A percentile compares a stretch with the other conserved stretches of the same genome.
Conservation (phyloP, 2,797 vertebrate genomes). For the Percopsis omiscomaycus region DNA sequence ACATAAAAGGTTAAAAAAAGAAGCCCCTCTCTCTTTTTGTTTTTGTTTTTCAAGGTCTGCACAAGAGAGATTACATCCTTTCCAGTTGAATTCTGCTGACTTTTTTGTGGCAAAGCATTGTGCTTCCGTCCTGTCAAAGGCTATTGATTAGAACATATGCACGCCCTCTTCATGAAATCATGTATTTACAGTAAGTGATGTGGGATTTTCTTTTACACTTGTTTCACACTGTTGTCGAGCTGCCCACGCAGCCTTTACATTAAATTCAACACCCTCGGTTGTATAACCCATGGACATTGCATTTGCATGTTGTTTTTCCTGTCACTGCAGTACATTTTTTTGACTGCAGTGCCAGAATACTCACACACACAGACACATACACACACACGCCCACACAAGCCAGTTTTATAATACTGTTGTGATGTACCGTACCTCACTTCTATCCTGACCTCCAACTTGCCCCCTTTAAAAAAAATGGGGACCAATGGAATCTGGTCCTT, state of each 20-base stretch:
- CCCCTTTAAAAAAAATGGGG: background rate
- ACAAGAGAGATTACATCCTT: slow-evolving; percentile 34
- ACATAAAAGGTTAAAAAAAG: slow-evolving; percentile 62
- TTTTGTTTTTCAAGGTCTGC: slow-evolving; percentile 36
- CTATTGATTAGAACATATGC: slow-evolving; percentile 38
- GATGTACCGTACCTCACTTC: background rate
- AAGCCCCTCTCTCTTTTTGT: slow-evolving; percentile 23
- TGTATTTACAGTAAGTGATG: slow-evolving; percentile 19
- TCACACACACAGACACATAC: background rate
- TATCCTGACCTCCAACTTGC: no score
- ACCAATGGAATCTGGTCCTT: background rate
- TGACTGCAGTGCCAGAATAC: background rate
- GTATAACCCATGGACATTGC: background rate
- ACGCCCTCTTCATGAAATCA: slow-evolving; percentile 44
- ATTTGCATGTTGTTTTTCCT: background rate
- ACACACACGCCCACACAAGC: slow-evolving; percentile 1
- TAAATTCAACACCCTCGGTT: no score
- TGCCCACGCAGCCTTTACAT: no score
- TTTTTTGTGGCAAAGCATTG: slow-evolving; percentile 18
- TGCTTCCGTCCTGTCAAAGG: slow-evolving; percentile 28
- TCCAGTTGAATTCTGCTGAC: slow-evolving; percentile 35
- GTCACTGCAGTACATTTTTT: no score
- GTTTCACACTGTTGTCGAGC: no score
- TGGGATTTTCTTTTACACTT: no score
- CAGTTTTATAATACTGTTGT: background rate